Evolutionary conservation across 2,888 invertebrate genomes (phyloP), one percentile per base, ranked within the genome.

Genomic region (Drosophila meridionalis): DNA sequence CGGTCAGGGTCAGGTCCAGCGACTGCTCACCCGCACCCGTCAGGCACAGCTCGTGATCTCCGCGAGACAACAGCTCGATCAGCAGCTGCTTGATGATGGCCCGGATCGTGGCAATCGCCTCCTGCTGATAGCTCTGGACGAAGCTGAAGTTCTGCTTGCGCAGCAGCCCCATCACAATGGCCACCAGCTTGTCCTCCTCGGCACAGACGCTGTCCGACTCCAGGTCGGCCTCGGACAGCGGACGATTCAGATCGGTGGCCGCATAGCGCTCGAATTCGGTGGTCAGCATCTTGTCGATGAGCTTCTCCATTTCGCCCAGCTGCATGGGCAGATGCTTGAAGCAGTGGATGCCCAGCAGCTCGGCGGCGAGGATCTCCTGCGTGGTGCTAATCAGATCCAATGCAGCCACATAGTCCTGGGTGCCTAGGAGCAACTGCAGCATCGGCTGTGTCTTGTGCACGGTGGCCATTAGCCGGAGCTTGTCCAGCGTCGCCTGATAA

Each of bases 401-500:
- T 1, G 99, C 99, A 47, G 98, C 99, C 43, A 99, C 98, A 94
- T 98, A 99, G 93, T 99, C 99, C 74, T 98, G 98, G 11, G 98
- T 98, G 73, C 98, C 98, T 52, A 99, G 94, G 57, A 99, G 94
- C 64, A 98, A 94, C 92, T 99, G 99, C 89, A 99, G 97, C 93
- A 98, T 99, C 1, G 99, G 98, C 92, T 99, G 99, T 26, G 99
- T 99, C 94, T 99, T 99, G 92, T 99, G 97, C 9, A 99, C 98
- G 4, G 98, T 98, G 8, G 97, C 96, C 96, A 99, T 99, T 68
- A 99, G 93, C 91, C 97, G 97, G 53, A 99, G 93, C 87, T 96
- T 95, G 83, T 97, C 96, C 90, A 96, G 94, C 3, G 96, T 95
- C 91, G 94, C 93, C 57, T 94, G 93, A 68, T 96, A 94, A 92